Base-by-base conservation (phyloP, 2,797 vertebrate genomes). In the Pogonophryne albipinna region DNA sequence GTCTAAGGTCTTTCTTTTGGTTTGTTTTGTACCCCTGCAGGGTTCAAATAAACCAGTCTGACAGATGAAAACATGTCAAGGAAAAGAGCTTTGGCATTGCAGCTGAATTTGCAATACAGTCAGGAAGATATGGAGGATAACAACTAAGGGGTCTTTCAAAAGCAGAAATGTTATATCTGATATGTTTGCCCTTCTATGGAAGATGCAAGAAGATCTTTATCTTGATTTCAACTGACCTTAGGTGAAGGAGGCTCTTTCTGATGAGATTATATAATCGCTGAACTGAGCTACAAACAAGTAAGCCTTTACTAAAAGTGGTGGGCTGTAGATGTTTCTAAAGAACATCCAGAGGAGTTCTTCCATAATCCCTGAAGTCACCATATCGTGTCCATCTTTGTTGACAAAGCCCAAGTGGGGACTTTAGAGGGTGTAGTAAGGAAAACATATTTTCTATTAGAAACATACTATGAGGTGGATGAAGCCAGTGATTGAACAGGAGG, bases 221-320 rank as follows among this genome's bases (percentile, higher is more conserved):
- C 67, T 78, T 59, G 38, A 82, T 72, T 53, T 77, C 66, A 66
- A 9, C 65, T 67, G 72, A 79, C 77, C 75, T 85, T 60, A 69
- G 69, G 58, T 55, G 59, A 71, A 81, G 65, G 53, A 70, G 66
- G 50, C 50, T 55, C 65, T 67, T 64, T 71, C 67, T 65, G 57
- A 67, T 53, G 51, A 74, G 73, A 79, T 80, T 49, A 23, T 52
- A 76, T 82, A 45, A 71, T 70, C 60, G 58, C 46, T 31, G 70
- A 83, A 44, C 46, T 16, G 56, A 76, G 61, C 59, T 27, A 16
- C 31, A 56, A 51, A 47, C 42, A 64, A 75, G 67, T 57, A 53
- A 63, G 67, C 31, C 58, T 79, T 58, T 44, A 42, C 75, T 62
- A 12, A 53, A 53, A 66, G 52, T 52, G 73, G 70, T 45, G 58